Evolutionary conservation across 2,797 vertebrate genomes (phyloP).

Genomic region (Crenichthys baileyi): DNA sequence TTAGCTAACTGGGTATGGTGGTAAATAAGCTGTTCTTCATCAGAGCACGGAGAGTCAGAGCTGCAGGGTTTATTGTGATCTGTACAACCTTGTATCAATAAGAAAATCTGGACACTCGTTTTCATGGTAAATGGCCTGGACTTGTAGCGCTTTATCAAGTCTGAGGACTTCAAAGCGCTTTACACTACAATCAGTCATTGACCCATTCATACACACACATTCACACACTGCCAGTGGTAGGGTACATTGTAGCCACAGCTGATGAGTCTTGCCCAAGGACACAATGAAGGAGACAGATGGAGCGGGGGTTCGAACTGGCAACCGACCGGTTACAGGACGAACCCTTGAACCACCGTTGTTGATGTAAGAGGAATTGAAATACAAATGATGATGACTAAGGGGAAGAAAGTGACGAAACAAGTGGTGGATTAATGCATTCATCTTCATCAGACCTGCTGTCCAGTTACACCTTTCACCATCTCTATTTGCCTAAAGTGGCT

Average conservation of each 20-base stretch:
- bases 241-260: no score
- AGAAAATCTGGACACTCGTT: slow-evolving; percentile 6
- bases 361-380: background rate
- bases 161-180: no score
- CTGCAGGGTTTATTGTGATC: background rate
- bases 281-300: no score
- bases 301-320: no score
- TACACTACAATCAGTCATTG: no score
- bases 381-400: slow-evolving; percentile 16
- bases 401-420: slow-evolving; percentile 37
- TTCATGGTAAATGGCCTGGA: no score
- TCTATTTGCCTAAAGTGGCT: background rate
- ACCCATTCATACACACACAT: no score
- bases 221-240: no score
- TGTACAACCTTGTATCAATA: slow-evolving; percentile 1
- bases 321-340: no score
- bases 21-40: slow-evolving; percentile 6
- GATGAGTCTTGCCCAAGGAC: no score
- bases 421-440: background rate
- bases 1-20: background rate
- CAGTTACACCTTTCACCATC: background rate
- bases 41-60: background rate
- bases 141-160: no score
- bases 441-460: background rate
- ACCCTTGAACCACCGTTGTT: no score